Percentiles rank a stretch among this genome's conserved stretches.
These are phyloP conservation scores for Phenganax marumi DNA, from an alignment of 92 coral and sea anemone genomes.

Conservation along the genomic window DNA sequence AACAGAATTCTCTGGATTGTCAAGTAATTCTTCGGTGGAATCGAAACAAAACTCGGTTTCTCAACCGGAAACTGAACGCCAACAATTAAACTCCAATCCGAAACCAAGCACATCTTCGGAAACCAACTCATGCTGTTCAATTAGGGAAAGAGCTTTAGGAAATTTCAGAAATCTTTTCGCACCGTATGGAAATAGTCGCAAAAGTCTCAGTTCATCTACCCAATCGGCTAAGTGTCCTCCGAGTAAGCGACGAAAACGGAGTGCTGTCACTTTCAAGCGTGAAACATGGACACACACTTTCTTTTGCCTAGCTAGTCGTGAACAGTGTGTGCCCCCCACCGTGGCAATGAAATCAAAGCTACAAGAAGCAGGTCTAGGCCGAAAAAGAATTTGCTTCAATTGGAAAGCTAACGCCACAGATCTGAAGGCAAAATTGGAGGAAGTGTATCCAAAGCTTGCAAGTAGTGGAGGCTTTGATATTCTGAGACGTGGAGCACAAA, in stretches of 20 bases:
- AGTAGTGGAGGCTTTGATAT: slow-evolving; percentile 36
- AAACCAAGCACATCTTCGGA: too few relatives aligned
- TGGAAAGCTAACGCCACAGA: slow-evolving; percentile 34
- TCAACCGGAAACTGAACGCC: too few relatives aligned
- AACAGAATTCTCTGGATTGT: too few relatives aligned
- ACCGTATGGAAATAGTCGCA: slow-evolving; percentile 21
- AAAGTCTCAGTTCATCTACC: slow-evolving; percentile 31
- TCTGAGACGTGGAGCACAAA: slow-evolving; percentile 7
- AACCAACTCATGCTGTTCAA: slow-evolving; percentile 5
- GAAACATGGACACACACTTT: slow-evolving; percentile 43
- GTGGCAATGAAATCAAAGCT: slow-evolving; percentile 34
- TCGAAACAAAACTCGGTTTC: too few relatives aligned
- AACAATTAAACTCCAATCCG: too few relatives aligned
- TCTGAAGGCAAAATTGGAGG: slow-evolving; percentile 35
- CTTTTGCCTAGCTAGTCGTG: slow-evolving; percentile 36
- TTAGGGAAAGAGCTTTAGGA: slow-evolving; percentile 31
- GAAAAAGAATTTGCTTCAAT: slow-evolving; percentile 40
- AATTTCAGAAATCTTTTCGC: slow-evolving; percentile 47
- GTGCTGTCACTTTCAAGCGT: slow-evolving; percentile 26
- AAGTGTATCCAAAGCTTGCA: slow-evolving; percentile 31
- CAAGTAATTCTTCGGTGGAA: too few relatives aligned
- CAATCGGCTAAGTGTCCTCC: slow-evolving; percentile 11
- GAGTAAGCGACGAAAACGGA: slow-evolving; percentile 35
- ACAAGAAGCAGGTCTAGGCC: slow-evolving; percentile 46
- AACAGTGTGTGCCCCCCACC: slow-evolving; percentile 37